Conservation (phyloP, 2,797 vertebrate species). For the Thripadectes ignobilis region DNA sequence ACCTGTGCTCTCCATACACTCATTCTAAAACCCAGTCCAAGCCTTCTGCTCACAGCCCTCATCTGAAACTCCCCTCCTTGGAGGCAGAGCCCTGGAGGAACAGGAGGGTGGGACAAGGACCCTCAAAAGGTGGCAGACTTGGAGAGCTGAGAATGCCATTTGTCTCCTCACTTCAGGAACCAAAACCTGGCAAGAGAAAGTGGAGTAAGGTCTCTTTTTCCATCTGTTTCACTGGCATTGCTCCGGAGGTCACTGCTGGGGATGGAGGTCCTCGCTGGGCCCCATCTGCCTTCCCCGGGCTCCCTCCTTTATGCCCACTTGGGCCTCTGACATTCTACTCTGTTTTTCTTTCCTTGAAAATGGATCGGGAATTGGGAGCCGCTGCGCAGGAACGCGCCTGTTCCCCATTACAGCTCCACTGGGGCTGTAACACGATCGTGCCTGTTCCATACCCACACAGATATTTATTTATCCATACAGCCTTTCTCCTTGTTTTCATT, state of each 20-base stretch:
- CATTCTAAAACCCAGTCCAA: background rate
- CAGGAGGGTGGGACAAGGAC: background rate
- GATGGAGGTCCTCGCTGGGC: background rate
- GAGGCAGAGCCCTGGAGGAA: background rate
- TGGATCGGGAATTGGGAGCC: slow-evolving; percentile 74
- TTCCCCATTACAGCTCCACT: slow-evolving; percentile 79
- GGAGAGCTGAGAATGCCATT: slow-evolving; percentile 15
- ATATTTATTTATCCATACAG: slow-evolving; percentile 75
- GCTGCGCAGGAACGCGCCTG: slow-evolving; percentile 75
- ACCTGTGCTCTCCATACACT: background rate
- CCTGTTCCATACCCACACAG: slow-evolving; percentile 69
- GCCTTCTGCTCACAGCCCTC: background rate
- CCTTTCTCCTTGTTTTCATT: slow-evolving; percentile 71
- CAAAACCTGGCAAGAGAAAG: slow-evolving; percentile 15
- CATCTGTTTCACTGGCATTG: slow-evolving; percentile 17
- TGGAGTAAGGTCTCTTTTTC: slow-evolving; percentile 23
- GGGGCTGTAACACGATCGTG: slow-evolving; percentile 78
- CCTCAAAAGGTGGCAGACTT: background rate
- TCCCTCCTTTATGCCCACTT: slow-evolving; percentile 45
- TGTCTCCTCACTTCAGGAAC: slow-evolving; percentile 45
- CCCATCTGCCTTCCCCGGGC: slow-evolving; percentile 29
- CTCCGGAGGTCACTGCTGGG: background rate
- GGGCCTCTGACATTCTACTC: slow-evolving; percentile 70
- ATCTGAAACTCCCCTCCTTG: background rate
- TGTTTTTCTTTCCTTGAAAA: slow-evolving; percentile 79